Base-by-base conservation (phyloP, 2,797 vertebrate species). In the Hemibagrus guttatus region DNA sequence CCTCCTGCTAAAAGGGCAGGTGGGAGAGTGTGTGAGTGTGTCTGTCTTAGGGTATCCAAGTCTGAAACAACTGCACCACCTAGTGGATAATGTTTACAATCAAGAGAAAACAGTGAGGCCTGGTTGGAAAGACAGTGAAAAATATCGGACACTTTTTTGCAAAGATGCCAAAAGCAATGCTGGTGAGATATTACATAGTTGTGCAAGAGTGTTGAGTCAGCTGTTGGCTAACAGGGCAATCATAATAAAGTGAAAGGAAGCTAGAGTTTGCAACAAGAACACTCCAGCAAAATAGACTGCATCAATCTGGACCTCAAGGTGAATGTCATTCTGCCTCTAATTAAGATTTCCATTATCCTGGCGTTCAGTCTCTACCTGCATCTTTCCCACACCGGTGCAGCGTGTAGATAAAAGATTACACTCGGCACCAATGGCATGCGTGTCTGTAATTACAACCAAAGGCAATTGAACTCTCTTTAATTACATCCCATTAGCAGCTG, bases 391-490 rank as follows among this genome's bases (percentile, higher is more conserved):
- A 28, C 23, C 35, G 31, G 19, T 71, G 72, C 59, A 68, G 72
- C 49, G 13, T 39, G 74, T 26, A 69, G 79, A 84, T 81, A 71
- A 64, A 83, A 87, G 86, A 92, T 91, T 91, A 91, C 87, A 85
- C 71, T 66, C 75, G 68, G 84, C 89, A 84, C 80, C 86, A 87
- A 92, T 90, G 90, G 88, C 87, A 84, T 90, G 89, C 91, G 87
- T 89, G 89, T 85, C 89, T 90, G 89, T 92, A 91, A 95, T 94
- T 94, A 93, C 80, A 91, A 92, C 92, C 91, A 90, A 87, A 93
- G 93, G 93, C 91, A 90, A 94, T 94, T 93, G 88, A 90, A 93
- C 90, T 85, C 87, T 90, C 84, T 92, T 90, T 92, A 94, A 94
- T 94, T 93, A 92, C 86, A 92, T 88, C 83, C 90, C 91, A 94